Evolutionary conservation across 2,797 vertebrate genomes (phyloP).

Genomic region (Sarcophilus harrisii): DNA sequence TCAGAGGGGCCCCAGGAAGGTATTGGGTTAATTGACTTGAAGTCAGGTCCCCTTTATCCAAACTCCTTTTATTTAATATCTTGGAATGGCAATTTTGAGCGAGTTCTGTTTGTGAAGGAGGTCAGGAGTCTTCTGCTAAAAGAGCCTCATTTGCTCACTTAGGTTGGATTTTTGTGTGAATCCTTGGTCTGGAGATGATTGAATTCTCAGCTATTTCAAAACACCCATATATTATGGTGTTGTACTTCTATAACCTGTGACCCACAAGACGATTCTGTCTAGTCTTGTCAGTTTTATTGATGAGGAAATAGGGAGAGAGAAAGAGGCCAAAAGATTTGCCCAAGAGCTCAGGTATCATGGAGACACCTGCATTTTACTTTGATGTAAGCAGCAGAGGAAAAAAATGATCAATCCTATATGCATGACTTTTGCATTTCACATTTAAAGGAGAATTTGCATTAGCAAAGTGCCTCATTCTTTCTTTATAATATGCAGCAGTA

Average conservation of each 20-base stretch:
- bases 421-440: fast-evolving
- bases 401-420: background rate
- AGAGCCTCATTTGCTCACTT: background rate
- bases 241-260: too few species aligned
- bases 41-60: background rate
- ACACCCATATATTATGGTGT: background rate
- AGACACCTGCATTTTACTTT: background rate
- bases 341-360: background rate
- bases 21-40: background rate
- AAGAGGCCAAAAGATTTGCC: background rate
- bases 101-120: background rate
- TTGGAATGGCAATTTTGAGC: constrained; percentile 30
- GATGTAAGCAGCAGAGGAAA: background rate
- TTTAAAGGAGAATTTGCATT: background rate
- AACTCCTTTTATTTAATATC: constrained; percentile 6
- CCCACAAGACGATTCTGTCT: background rate
- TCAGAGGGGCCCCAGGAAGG: background rate
- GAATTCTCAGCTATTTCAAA: background rate
- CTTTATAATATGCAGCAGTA: background rate
- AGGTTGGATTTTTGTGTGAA: background rate
- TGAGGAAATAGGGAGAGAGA: background rate
- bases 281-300: background rate
- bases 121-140: background rate
- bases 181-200: background rate
- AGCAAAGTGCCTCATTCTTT: background rate